Evolutionary conservation across 2,113 vertebrate genomes (phyloP), one percentile per base, ranked within the genome.

Genomic region (Oryzias javanicus): DNA sequence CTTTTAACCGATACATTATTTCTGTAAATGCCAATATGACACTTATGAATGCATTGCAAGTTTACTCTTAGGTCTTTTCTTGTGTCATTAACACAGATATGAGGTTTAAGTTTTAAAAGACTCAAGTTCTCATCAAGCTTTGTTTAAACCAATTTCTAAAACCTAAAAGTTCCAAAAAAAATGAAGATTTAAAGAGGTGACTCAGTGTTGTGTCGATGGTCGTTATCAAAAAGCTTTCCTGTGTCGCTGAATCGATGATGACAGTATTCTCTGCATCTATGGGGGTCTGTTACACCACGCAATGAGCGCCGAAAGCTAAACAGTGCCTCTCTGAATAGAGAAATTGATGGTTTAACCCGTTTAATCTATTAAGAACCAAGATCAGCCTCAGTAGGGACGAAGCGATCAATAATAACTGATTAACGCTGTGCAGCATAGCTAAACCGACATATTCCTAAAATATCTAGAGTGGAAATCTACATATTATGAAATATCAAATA

Each of bases 1-100:
- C 49, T 54, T 29, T 51, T 51, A 62, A 48, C n/a, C 19, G 47
- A n/a, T 14, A 24, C 48, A 12, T 54, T 25, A 64, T 52, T 50
- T 50, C n/a, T 44, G n/a, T 75, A 62, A 50, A 40, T 55, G 70
- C 63, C 54, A 46, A 70, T 74, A 70, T 53, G 19, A 49, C 44
- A 49, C 59, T 60, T 67, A 64, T 6, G 60, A 55, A 58, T 19
- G 63, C 16, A 40, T 40, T 67, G 41, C 4, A 29, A 50, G 17
- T 22, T 52, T 42, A 57, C 44, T 59, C 41, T 53, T 54, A 27
- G 19, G 58, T 62, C 27, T 57, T 3, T 62, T 55, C 19, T 40
- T 56, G 29, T 20, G 22, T 22, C 16, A 53, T 0, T 4, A 51
- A 46, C 18, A 44, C 18, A 12, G 15, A 18, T 29, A 22, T 64